Conservation (phyloP, 2,797 vertebrate species). For the Naso thynnoides region DNA sequence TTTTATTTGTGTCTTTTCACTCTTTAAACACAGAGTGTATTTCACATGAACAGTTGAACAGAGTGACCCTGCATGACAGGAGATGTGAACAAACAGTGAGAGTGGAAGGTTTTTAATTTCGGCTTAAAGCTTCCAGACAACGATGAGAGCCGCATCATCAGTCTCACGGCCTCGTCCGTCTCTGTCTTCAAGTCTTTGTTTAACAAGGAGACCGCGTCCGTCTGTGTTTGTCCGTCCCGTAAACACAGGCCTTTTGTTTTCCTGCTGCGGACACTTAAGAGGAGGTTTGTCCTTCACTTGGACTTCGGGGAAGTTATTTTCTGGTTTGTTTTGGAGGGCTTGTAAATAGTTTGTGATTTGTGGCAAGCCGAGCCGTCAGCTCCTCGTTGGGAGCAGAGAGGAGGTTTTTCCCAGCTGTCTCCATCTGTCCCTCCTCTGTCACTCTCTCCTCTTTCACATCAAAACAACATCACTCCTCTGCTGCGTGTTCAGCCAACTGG, state of each 20-base stretch:
- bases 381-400: slow-evolving; percentile 45
- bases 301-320: slow-evolving; percentile 62
- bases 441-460: slow-evolving; percentile 36
- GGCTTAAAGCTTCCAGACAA: slow-evolving; percentile 42
- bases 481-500: neutral
- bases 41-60: too few species aligned
- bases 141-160: slow-evolving; percentile 38
- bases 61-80: too few species aligned
- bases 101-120: slow-evolving; percentile 9
- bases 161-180: slow-evolving; percentile 23
- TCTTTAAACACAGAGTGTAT: too few species aligned
- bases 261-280: slow-evolving; percentile 57
- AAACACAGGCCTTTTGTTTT: slow-evolving; percentile 75
- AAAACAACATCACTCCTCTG: slow-evolving; percentile 34
- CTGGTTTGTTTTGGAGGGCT: slow-evolving; percentile 62
- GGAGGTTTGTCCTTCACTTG: slow-evolving; percentile 43
- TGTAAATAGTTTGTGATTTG: slow-evolving; percentile 77
- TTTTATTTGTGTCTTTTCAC: too few species aligned
- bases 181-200: slow-evolving; percentile 49
- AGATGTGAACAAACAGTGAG: slow-evolving; percentile 6
- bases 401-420: slow-evolving; percentile 58
- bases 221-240: slow-evolving; percentile 71
- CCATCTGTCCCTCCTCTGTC: slow-evolving; percentile 45
- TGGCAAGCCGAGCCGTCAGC: slow-evolving; percentile 54
- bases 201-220: slow-evolving; percentile 53